These are phyloP conservation scores for Nerophis lumbriciformis DNA, from an alignment of 2,113 vertebrate species.

Conservation along the genomic window DNA sequence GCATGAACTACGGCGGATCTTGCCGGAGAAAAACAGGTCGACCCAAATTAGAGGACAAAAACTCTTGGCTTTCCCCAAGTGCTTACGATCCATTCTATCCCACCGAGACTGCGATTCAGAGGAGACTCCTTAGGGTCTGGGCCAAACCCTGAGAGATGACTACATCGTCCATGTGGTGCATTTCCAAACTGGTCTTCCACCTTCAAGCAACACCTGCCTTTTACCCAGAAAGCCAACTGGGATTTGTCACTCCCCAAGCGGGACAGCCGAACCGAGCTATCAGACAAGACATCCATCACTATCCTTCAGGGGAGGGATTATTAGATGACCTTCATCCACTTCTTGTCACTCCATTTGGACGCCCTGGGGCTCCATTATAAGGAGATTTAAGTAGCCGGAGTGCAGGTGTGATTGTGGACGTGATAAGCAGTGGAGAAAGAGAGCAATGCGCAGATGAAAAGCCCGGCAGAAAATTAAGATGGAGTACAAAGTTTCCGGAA, in stretches of 20 bases:
- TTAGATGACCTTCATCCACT: constrained; percentile 60
- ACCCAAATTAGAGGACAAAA: too few relatives aligned
- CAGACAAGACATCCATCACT: constrained; percentile 67
- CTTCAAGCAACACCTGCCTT: constrained; percentile 31
- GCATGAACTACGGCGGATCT: too few relatives aligned
- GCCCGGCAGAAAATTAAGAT: constrained; percentile 36
- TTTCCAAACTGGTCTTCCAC: constrained; percentile 1
- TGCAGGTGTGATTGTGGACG: constrained; percentile 19
- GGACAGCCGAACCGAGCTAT: constrained; percentile 53
- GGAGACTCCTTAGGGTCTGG: background rate
- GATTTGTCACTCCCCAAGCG: constrained; percentile 19
- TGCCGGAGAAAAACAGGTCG: too few relatives aligned
- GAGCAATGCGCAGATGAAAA: constrained; percentile 33
- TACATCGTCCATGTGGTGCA: background rate
- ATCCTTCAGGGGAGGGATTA: constrained; percentile 42
- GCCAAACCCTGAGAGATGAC: too few relatives aligned
- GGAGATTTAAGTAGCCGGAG: constrained; percentile 50
- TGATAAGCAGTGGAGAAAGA: constrained; percentile 30
- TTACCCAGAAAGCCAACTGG: constrained; percentile 21
- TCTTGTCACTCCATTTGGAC: constrained; percentile 66
- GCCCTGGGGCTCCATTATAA: constrained; percentile 63
- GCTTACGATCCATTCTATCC: too few relatives aligned
- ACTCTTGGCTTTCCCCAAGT: too few relatives aligned
- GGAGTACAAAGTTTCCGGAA: constrained; percentile 33
- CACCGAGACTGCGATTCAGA: too few relatives aligned